phyloP scores from a whole-genome alignment of 2,797 vertebrate genomes.

The Alectoris magna region DNA sequence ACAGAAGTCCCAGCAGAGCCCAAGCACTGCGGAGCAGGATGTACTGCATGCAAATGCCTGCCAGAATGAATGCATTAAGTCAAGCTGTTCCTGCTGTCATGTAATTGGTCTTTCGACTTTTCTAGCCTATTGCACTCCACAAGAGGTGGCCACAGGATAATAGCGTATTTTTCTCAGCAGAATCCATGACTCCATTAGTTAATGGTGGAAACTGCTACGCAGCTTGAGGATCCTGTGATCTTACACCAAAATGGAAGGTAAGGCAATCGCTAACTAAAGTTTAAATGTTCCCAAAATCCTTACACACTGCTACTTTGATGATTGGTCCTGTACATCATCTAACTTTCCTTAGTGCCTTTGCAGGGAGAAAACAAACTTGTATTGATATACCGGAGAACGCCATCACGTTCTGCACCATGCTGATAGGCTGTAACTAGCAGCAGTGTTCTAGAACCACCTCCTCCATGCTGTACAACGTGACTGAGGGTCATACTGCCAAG shows the following conservation, averaged over 20 bases:
- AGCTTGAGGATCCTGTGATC: background rate
- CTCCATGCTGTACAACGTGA: background rate
- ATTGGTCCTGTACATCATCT: background rate
- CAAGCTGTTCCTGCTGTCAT: background rate
- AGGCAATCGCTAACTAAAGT: background rate
- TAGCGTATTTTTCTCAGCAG: background rate
- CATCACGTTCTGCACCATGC: fast-evolving
- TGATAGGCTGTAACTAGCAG: background rate
- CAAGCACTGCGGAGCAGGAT: background rate
- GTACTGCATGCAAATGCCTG: background rate
- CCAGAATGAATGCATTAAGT: background rate
- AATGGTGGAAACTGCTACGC: background rate
- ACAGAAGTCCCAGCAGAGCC: background rate
- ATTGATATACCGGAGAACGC: background rate
- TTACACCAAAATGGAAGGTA: background rate
- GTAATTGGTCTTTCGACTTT: background rate
- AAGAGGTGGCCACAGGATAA: background rate
- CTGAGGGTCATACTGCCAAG: background rate
- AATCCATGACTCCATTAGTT: fast-evolving
- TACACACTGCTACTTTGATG: background rate
- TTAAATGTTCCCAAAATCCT: background rate
- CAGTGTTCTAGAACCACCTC: background rate
- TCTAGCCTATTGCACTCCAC: background rate
- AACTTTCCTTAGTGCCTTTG: background rate
- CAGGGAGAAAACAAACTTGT: background rate